phyloP scores from a whole-genome alignment of 2,113 vertebrate species.

The Cyrtonyx montezumae region DNA sequence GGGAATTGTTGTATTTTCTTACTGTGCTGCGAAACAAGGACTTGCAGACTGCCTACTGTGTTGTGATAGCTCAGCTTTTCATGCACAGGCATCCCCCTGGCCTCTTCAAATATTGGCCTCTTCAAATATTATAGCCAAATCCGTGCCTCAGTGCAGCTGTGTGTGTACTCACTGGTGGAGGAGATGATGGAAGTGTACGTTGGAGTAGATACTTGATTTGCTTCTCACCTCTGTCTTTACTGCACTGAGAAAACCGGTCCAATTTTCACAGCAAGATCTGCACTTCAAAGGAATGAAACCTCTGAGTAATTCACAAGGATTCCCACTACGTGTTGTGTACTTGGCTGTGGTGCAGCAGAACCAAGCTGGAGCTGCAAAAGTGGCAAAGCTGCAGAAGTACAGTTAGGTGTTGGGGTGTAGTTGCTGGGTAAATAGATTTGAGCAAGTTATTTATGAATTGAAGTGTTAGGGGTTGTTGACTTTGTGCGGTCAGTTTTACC shows the following conservation, averaged over 20 bases:
- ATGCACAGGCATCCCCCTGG: background rate
- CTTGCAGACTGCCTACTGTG: background rate
- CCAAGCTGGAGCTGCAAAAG: background rate
- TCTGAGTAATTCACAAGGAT: background rate
- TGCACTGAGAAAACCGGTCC: too few relatives aligned
- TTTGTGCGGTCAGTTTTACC: accelerated
- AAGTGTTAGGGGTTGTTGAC: background rate
- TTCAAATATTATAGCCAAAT: accelerated
- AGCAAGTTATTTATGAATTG: background rate
- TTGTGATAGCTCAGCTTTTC: background rate
- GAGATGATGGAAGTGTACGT: accelerated
- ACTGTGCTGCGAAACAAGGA: background rate
- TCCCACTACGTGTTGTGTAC: accelerated
- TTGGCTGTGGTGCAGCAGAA: background rate
- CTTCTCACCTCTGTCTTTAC: background rate
- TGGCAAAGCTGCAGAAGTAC: background rate
- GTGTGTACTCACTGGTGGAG: accelerated
- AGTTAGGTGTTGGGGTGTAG: background rate
- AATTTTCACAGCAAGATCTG: too few relatives aligned
- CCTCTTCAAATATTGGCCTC: background rate
- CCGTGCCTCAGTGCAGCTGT: accelerated
- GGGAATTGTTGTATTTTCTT: background rate
- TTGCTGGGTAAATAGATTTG: background rate
- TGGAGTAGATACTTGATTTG: background rate
- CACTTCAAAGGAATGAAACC: accelerated